Evolutionary conservation across 2,113 vertebrate genomes (phyloP).

Genomic region (Urocolius indicus): DNA sequence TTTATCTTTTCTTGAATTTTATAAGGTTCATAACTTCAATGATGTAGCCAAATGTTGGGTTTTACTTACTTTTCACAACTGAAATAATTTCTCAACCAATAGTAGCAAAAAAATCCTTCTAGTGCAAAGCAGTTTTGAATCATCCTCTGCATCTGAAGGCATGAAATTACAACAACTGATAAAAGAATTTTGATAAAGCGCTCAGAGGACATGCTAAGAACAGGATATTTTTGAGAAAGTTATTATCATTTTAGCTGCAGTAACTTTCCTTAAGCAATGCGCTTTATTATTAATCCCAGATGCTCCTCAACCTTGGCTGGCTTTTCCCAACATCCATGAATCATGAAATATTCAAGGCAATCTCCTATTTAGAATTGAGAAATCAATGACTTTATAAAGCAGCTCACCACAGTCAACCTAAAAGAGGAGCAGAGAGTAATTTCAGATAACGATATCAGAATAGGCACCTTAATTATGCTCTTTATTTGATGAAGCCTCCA

Average conservation of each 20-base stretch:
- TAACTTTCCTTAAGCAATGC: not conserved
- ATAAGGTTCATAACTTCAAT: not conserved
- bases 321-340: not conserved
- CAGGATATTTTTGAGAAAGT: not conserved
- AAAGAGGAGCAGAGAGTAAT: not conserved
- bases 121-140: not conserved
- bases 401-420: not conserved
- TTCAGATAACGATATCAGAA: not conserved
- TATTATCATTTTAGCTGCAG: not conserved
- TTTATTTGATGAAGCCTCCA: not conserved
- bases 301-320: not conserved
- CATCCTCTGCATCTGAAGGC: not conserved
- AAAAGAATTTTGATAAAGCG: not conserved
- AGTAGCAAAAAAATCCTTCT: not conserved
- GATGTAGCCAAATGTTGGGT: not conserved
- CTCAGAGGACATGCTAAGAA: not conserved
- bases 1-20: not conserved
- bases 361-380: not conserved
- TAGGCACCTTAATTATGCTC: not conserved
- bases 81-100: not conserved
- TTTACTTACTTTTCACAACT: not conserved
- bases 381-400: not conserved
- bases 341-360: not conserved
- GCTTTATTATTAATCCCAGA: not conserved
- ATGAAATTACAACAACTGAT: not conserved